Base-by-base conservation (phyloP, 2,888 invertebrate genomes). In the Drosophila meridiana region DNA sequence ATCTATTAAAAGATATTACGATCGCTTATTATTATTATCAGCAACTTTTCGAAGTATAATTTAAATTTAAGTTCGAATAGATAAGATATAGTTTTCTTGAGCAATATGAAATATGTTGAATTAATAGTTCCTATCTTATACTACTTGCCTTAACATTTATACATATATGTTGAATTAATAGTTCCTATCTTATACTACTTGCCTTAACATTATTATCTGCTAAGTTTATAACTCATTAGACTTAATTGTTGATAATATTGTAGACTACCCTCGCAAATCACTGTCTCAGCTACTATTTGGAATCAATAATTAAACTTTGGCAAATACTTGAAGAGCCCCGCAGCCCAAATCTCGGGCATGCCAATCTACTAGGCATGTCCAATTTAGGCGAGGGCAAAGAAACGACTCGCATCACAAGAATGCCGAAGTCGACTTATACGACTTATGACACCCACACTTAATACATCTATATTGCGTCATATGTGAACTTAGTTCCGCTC, bases 401-500 rank as follows among this genome's bases (percentile, higher is more conserved):
- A 48, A 48, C 32, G 30, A 61, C 30, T 48, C 62, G 50, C 60
- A 40, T 30, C 30, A 13, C 0, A 64, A 57, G 78, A 76, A 76
- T 73, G 73, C 43, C 30, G 65, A 47, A 8, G 5, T 28, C 9
- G 28, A 26, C 72, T 59, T 77, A 26, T 55, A 62, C 26, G 61
- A 53, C 4, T 28, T 52, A 6, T 52, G 3, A 9, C 78, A n/a
- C 78, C 77, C 69, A 73, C 78, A 36, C 9, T 4, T 14, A 6
- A 3, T n/a, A 13, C 42, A 28, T 13, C 30, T 36, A 8, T 8
- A 50, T 71, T 72, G 42, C 78, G 62, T 62, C 38, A 73, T 50
- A 62, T 40, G 42, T 13, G 30, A 64, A 47, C 8, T 72, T 78
- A 13, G 11, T n/a, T 28, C n/a, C 34, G 95, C 96, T 95, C 93